Conservation (phyloP, 2,797 vertebrate genomes). For the Jordanella pulchra region DNA sequence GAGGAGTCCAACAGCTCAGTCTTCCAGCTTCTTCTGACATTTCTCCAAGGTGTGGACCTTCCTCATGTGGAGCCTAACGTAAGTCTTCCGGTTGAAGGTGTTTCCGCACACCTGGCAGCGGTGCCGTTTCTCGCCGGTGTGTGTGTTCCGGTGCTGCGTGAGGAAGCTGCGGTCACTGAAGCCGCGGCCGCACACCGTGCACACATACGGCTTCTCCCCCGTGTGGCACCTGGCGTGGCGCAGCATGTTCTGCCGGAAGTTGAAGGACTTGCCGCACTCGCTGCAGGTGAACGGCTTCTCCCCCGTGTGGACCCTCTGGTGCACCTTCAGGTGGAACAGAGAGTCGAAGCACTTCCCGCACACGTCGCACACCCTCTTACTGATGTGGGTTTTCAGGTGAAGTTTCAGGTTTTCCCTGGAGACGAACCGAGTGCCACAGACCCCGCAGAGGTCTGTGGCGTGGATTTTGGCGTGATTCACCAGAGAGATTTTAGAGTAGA, state of each 20-base stretch:
- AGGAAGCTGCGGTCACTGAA: slow-evolving; percentile 58
- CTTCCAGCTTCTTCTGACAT: slow-evolving; percentile 13
- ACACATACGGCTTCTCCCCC: slow-evolving; percentile 24
- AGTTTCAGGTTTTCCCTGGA: slow-evolving; percentile 26
- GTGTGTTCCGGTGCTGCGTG: slow-evolving; percentile 57
- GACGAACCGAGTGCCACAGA: slow-evolving; percentile 29
- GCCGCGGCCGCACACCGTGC: slow-evolving; percentile 54
- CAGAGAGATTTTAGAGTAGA: slow-evolving; percentile 56
- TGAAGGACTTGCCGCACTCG: slow-evolving; percentile 68
- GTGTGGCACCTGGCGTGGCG: slow-evolving; percentile 69
- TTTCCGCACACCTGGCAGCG: slow-evolving; percentile 57
- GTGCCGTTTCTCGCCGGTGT: slow-evolving; percentile 53
- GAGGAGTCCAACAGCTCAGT: background rate
- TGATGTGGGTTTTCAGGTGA: slow-evolving; percentile 62
- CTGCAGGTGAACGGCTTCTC: slow-evolving; percentile 67
- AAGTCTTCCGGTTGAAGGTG: slow-evolving; percentile 51
- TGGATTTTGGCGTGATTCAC: slow-evolving; percentile 63
- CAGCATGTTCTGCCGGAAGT: slow-evolving; percentile 68
- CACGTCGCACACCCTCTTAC: slow-evolving; percentile 60
- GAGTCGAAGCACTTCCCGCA: slow-evolving; percentile 68
- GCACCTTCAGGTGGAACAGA: slow-evolving; percentile 59
- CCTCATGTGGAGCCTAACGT: slow-evolving; percentile 63
- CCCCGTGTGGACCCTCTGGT: slow-evolving; percentile 68
- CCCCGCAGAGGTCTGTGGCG: slow-evolving; percentile 37
- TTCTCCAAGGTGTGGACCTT: slow-evolving; percentile 44